phyloP scores from a whole-genome alignment of 2,113 vertebrate genomes.

The Oophaga pumilio region DNA sequence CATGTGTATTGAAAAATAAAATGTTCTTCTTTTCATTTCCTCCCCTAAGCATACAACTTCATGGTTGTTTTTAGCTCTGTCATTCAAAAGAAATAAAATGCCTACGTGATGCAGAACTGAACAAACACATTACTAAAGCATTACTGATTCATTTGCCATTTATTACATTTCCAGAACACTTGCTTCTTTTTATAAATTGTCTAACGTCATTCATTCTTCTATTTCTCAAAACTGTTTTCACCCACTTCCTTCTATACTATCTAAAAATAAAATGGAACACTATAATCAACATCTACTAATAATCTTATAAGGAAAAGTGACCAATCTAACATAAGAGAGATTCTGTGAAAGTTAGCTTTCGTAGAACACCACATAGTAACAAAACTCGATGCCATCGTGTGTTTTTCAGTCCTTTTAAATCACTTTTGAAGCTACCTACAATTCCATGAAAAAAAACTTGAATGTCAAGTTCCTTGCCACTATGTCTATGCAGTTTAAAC shows the following conservation, averaged over 20 bases:
- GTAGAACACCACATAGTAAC: too few relatives aligned
- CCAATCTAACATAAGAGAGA: background rate
- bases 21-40: background rate
- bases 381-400: background rate
- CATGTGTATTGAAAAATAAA: background rate
- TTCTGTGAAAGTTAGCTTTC: too few relatives aligned
- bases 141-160: background rate
- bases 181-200: conserved; percentile 1
- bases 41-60: background rate
- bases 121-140: background rate
- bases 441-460: too few relatives aligned
- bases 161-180: conserved; percentile 1
- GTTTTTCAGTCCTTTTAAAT: too few relatives aligned
- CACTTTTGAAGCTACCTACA: too few relatives aligned
- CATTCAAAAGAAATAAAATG: background rate
- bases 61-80: background rate
- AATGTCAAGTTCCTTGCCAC: too few relatives aligned
- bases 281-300: background rate
- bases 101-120: background rate
- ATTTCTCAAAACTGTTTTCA: background rate
- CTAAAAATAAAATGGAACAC: conserved; percentile 9
- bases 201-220: background rate
- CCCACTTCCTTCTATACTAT: background rate
- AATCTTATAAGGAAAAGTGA: background rate
- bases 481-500: too few relatives aligned